phyloP scores from a whole-genome alignment of 2,888 invertebrate species.

The Dasypogon diadema region DNA sequence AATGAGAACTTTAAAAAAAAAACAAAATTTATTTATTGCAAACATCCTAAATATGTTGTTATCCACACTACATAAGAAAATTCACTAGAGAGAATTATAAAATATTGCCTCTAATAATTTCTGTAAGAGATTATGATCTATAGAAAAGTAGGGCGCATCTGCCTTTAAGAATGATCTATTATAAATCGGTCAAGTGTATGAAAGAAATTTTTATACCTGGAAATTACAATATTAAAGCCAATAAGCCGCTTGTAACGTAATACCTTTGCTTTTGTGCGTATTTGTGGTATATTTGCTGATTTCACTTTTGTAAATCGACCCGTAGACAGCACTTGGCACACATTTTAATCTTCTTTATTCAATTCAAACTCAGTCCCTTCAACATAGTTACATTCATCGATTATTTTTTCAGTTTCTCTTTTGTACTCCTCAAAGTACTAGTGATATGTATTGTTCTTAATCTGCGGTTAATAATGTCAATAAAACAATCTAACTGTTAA shows the following conservation, averaged over 20 bases:
- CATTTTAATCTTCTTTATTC: not conserved
- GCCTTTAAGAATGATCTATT: not conserved
- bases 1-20: too few relatives aligned
- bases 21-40: too few relatives aligned
- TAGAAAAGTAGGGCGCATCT: too few relatives aligned
- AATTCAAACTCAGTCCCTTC: not conserved
- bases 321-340: not conserved
- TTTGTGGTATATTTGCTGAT: slow-evolving; percentile 16
- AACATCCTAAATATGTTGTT: too few relatives aligned
- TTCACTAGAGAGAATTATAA: too few relatives aligned
- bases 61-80: too few relatives aligned
- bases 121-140: too few relatives aligned
- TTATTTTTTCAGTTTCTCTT: slow-evolving; percentile 29
- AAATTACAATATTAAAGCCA: slow-evolving; percentile 18
- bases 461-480: slow-evolving; percentile 20
- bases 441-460: not conserved
- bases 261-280: slow-evolving; percentile 48
- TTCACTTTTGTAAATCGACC: not conserved
- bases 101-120: too few relatives aligned
- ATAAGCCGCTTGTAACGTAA: slow-evolving; percentile 37
- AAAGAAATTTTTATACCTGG: not conserved
- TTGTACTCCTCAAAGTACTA: not conserved
- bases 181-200: slow-evolving; percentile 49
- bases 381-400: slow-evolving; percentile 3
- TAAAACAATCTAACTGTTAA: not conserved